Percentiles rank a stretch among this genome's conserved stretches.
Conservation (phyloP, 2,113 vertebrate genomes). For the Mesembrinibis cayennensis region DNA sequence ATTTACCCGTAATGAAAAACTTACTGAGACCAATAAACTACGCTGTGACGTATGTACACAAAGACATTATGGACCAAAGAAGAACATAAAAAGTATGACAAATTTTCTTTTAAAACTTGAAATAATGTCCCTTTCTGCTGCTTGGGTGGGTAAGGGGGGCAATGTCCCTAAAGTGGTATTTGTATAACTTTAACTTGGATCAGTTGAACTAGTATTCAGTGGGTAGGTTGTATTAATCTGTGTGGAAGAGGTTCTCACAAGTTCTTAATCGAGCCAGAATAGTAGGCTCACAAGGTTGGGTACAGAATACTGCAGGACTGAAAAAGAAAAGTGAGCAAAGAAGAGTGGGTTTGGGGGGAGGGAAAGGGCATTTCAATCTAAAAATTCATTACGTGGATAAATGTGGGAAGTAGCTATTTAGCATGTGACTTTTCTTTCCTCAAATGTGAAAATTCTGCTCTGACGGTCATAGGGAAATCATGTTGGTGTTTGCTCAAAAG, state of each 20-base stretch:
- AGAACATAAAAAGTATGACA: conserved; percentile 71
- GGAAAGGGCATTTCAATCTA: background rate
- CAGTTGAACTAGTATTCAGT: background rate
- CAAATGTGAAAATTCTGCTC: background rate
- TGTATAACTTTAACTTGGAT: background rate
- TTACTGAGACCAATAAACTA: conserved; percentile 88
- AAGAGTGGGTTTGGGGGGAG: background rate
- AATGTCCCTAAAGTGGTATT: background rate
- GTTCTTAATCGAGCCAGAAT: background rate
- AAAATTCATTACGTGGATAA: background rate
- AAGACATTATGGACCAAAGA: conserved; percentile 70
- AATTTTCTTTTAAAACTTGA: background rate
- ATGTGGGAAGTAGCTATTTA: background rate
- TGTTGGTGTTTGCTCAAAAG: background rate
- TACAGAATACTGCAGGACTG: background rate
- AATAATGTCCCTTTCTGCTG: background rate
- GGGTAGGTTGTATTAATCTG: background rate
- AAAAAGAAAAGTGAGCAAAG: background rate
- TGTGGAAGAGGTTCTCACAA: too few relatives aligned
- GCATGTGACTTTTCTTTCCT: background rate
- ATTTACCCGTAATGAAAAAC: conserved; percentile 91
- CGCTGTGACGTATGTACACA: conserved; percentile 89
- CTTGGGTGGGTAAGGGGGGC: background rate
- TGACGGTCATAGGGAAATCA: background rate
- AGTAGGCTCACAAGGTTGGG: background rate